Evolutionary conservation across 2,113 vertebrate species (phyloP).

Genomic region (mouse (Mus musculus)): GRCm39 chr3:92122001-92122500

Average conservation of each 20-base stretch:
- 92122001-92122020: not conserved
- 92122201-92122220: too few relatives aligned
- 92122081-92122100: not conserved
- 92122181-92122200: not conserved
- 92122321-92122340: too few relatives aligned
- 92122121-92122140: not conserved
- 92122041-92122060: not conserved
- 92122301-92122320: too few relatives aligned
- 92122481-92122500: not conserved
- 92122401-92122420: not conserved
- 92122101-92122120: not conserved
- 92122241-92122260: too few relatives aligned
- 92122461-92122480: not conserved
- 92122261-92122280: too few relatives aligned
- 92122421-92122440: not conserved
- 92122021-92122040: not conserved
- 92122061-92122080: not conserved
- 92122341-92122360: too few relatives aligned
- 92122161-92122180: not conserved
- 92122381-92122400: not conserved
- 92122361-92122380: too few relatives aligned
- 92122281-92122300: too few relatives aligned
- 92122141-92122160: not conserved
- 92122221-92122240: too few relatives aligned
- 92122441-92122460: not conserved